Base-by-base conservation (phyloP, 2,113 vertebrate genomes). In the Axis porcinus region DNA sequence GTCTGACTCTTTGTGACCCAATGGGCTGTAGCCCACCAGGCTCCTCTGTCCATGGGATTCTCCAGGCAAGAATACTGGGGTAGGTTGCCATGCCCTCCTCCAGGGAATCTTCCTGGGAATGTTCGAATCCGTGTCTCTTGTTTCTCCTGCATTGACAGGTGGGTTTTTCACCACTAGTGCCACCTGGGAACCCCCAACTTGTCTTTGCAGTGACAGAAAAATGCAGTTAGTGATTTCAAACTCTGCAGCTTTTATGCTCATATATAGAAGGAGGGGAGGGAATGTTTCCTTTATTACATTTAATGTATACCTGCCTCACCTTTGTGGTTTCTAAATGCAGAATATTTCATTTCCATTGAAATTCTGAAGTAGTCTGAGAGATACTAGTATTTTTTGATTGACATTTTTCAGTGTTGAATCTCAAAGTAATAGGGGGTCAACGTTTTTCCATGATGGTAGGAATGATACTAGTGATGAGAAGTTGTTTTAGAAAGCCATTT, bases 331-430 rank as follows among this genome's bases (percentile, higher is more conserved):
- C 57, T 67, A 76, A 70, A 54, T 64, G n/a, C 14, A 67, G 33
- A 81, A 27, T 86, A 67, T 54, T 87, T 83, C 82, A 82, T 36
- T 86, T n/a, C 82, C 58, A n/a, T 57, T 70, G 74, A 90, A 92
- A 90, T 87, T 94, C 43, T 55, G 81, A 55, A 55, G n/a, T 36
- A 83, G 81, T 83, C 52, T 88, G n/a, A 36, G 58, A 95, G 19
- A 86, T 78, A 19, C 7, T 88, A 47, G 67, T 96, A 52, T 95
- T n/a, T 96, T 85, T 95, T 93, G 82, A 86, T 95, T 28, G 14
- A 23, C 30, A 36, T n/a, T 74, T 94, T 89, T 52, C 52, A 40
- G 28, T 88, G 27, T 25, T 94, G 85, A 81, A 17, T 93, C 82
- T 94, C 78, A 93, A 76, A 30, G 45, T 45, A 83, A 52, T 82